Evolutionary conservation across 1,140 invertebrate genomes (phyloP).

Genomic region (Magallana ariakensis): DNA sequence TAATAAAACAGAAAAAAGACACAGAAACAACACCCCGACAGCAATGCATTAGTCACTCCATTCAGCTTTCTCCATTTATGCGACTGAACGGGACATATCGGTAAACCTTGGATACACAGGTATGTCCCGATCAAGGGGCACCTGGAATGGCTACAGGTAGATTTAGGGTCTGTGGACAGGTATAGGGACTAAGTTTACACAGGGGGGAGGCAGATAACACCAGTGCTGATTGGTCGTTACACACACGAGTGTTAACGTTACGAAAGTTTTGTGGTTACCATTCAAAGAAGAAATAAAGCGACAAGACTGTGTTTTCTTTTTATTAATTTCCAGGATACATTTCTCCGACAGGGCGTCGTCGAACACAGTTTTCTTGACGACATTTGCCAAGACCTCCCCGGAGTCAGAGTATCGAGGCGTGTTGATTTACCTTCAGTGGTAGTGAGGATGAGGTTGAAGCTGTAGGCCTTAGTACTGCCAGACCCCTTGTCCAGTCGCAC

Average conservation of each 20-base stretch:
- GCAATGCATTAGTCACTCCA: constrained; percentile 17
- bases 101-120: background rate
- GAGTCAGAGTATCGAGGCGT: background rate
- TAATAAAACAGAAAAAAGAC: background rate
- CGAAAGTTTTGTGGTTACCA: too few species aligned
- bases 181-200: background rate
- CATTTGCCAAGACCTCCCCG: too few species aligned
- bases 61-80: background rate
- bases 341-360: too few species aligned
- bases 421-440: background rate
- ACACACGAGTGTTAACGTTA: too few species aligned
- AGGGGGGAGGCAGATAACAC: background rate
- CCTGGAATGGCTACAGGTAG: background rate
- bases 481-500: constrained; percentile 29
- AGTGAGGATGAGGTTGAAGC: constrained; percentile 11
- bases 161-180: background rate
- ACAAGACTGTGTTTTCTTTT: too few species aligned
- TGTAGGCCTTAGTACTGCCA: constrained; percentile 19
- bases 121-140: background rate
- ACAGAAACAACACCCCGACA: background rate
- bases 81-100: background rate
- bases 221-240: too few species aligned
- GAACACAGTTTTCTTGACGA: too few species aligned
- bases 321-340: too few species aligned
- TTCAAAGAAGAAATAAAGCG: too few species aligned